These are phyloP conservation scores for Myotis vivesi DNA, from an alignment of 2,797 vertebrate genomes.

Conservation along the genomic window DNA sequence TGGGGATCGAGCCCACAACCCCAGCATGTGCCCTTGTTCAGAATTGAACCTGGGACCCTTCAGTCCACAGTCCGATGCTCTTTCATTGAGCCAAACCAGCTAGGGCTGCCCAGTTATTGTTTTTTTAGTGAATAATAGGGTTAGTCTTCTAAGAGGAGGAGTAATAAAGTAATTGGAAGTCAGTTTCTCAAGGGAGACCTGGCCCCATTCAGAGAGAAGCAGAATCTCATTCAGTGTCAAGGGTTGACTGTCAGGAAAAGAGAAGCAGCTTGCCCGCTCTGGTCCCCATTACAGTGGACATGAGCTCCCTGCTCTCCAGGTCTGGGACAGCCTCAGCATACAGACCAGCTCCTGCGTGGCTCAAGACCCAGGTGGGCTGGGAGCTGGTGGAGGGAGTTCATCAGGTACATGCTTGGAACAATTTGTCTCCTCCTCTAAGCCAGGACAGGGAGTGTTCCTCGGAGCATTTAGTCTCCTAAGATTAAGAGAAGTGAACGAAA, in stretches of 20 bases:
- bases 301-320: background rate
- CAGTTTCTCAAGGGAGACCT: background rate
- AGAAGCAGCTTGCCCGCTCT: background rate
- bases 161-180: background rate
- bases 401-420: background rate
- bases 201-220: background rate
- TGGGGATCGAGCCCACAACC: too few relatives aligned
- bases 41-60: too few relatives aligned
- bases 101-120: too few relatives aligned
- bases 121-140: background rate
- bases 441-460: background rate
- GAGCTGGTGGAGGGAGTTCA: background rate
- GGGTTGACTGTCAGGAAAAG: background rate
- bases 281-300: fast-evolving
- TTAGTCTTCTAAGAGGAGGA: background rate
- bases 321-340: too few relatives aligned
- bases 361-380: background rate
- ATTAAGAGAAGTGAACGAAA: background rate
- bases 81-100: too few relatives aligned
- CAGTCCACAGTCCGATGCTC: too few relatives aligned
- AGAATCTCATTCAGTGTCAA: background rate
- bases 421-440: background rate
- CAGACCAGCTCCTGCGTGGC: background rate
- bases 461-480: background rate
- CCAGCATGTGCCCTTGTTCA: too few relatives aligned